Percentiles rank a stretch among this genome's conserved stretches.
These are phyloP conservation scores for Prunella himalayana DNA, from an alignment of 2,113 vertebrate genomes.

Conservation along the genomic window DNA sequence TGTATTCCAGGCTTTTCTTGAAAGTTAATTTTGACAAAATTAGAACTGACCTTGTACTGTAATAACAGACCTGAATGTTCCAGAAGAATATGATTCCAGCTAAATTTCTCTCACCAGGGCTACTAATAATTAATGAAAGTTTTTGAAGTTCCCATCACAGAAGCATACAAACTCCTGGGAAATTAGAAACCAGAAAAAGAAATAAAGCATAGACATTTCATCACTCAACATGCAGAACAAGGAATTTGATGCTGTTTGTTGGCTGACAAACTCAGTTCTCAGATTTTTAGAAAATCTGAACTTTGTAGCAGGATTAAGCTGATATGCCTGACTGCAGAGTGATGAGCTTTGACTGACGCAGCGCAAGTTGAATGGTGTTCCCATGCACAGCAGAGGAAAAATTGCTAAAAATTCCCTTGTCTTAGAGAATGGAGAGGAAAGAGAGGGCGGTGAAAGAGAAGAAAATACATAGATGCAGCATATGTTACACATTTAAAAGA, in stretches of 20 bases:
- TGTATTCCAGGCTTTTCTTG: neutral
- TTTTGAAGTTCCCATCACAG: slow-evolving; percentile 34
- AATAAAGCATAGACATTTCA: slow-evolving; percentile 9
- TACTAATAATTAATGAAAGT: neutral
- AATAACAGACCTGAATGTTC: neutral
- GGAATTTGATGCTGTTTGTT: slow-evolving; percentile 54
- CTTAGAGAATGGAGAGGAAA: neutral
- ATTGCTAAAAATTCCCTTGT: neutral
- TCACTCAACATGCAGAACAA: slow-evolving; percentile 32
- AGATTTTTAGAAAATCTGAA: slow-evolving; percentile 27
- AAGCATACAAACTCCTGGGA: slow-evolving; percentile 16
- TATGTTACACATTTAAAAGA: neutral
- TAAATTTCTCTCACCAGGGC: neutral
- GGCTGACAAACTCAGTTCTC: slow-evolving; percentile 60
- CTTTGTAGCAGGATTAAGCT: neutral
- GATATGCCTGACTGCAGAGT: slow-evolving; percentile 19
- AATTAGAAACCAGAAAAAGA: slow-evolving; percentile 50
- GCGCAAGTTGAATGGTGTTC: neutral
- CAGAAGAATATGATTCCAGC: neutral
- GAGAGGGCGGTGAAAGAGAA: neutral
- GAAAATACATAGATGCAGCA: neutral
- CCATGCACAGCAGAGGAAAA: neutral
- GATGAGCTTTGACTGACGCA: slow-evolving; percentile 1
- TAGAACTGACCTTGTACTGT: neutral
- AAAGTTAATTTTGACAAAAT: neutral